Evolutionary conservation across 1,140 invertebrate genomes (phyloP), one percentile per base, ranked within the genome.

Genomic region (Armadillidium nasatum): DNA sequence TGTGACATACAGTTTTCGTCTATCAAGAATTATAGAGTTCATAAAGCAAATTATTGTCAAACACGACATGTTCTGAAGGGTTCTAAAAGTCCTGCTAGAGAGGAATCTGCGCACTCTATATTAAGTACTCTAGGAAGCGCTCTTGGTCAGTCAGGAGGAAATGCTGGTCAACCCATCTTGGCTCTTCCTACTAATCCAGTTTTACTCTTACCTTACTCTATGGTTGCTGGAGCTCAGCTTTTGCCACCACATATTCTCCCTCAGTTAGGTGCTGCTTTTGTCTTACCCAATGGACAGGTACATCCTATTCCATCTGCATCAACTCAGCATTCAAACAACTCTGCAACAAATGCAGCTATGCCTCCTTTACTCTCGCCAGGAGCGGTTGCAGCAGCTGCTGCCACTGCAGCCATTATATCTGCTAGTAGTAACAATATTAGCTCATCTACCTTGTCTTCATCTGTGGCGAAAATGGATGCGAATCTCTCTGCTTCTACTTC

Each of bases 31-130:
- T 98, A 90, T 84, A 87, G 92, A 74, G 95, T 95, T n/a, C 96
- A 98, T 85, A 97, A 97, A 85, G 89, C 92, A 75, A 92, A 94
- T 83, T 98, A 98, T 84, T 98, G 96, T 85, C 93, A 92, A 81
- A 94, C 93, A 0, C 88, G 94, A 80, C 93, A 95, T 82, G 87
- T 88, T 72, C 83, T 87, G 10, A 85, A 85, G 76, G 79, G 75
- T 72, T 76, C 77, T 46, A 78, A 69, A 77, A 79, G 71, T 71
- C 81, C 81, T 50, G 71, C 78, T 21, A 66, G 76, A 10, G 68
- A 78, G 19, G 78, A 81, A 23, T 54, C 70, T 15, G 70, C 84
- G 0, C 81, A 84, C 3, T 85, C 84, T 3, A 81, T 84, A 4
- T 78, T 67, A 71, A 84, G 10, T n/a, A 71, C 43, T 83, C 22